Base-by-base conservation (phyloP, 2,888 invertebrate species). In the Erebia ligea region DNA sequence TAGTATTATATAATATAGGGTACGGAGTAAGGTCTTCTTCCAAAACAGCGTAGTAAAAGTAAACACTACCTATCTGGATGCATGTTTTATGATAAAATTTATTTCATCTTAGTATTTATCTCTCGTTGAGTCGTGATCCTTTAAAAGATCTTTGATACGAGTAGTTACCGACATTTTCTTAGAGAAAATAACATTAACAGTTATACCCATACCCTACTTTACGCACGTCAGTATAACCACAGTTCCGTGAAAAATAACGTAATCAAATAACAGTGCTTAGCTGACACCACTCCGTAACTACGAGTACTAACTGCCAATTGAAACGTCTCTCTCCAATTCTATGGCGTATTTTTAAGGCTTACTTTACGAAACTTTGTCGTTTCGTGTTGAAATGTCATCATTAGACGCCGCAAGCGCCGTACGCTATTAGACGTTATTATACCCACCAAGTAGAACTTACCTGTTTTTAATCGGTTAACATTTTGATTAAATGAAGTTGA, bases 361-460 rank as follows among this genome's bases (percentile, higher is more conserved):
- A 45, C 19, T 66, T 66, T 66, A 57, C 66, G 56, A 66, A 66
- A 56, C 57, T 45, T 57, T 15, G 56, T 9, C 15, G 65, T 56
- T 66, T 66, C 65, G 42, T 57, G 66, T 57, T 42, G 45, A 66
- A 66, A 66, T 21, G 62, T 66, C 66, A 54, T 56, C 65, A 66
- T 66, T 66, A 66, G 66, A 42, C 1, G 45, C 25, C 66, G 66
- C 66, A 17, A 45, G 42, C 45, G 45, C 66, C 66, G 56, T 54
- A 50, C 50, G 64, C 54, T 54, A 64, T 64, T 64, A 64, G 52
- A 48, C 21, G 45, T 59, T 59, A 42, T 59, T 54, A 17, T 52
- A 34, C 34, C 54, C 11, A 50, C 50, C 13, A 5, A 13, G 45
- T 45, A 45, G 45, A 13, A 11, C 45, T 11, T 52, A 52, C 52